These are phyloP conservation scores for Lamprologus callipterus DNA, from an alignment of 2,113 vertebrate species.

Conservation along the genomic window DNA sequence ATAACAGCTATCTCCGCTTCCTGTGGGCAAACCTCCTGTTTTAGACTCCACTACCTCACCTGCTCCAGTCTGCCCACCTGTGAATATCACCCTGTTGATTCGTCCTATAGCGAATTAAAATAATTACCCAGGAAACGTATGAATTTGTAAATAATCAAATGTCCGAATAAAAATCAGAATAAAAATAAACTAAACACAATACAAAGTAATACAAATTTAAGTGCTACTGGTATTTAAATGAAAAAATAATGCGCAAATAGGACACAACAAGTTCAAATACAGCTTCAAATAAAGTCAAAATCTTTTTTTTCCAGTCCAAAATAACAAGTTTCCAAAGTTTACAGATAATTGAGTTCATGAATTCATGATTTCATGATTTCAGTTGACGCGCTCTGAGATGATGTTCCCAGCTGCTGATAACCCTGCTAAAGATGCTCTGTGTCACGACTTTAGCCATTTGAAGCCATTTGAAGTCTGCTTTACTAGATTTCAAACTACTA, in stretches of 20 bases:
- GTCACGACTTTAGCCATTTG: background rate
- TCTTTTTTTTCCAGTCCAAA: background rate
- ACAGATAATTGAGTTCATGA: background rate
- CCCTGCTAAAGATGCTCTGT: background rate
- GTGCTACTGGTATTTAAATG: rapidly evolving
- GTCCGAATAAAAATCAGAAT: rapidly evolving
- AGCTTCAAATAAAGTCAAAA: background rate
- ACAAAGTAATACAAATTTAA: background rate
- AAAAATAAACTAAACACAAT: background rate
- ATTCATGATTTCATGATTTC: background rate
- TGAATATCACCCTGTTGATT: background rate
- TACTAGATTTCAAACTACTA: background rate
- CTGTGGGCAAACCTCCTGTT: background rate
- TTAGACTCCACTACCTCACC: background rate
- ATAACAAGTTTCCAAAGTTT: background rate
- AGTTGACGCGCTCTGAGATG: background rate
- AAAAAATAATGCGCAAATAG: background rate
- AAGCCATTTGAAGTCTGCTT: background rate
- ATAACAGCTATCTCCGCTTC: background rate
- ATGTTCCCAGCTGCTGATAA: background rate
- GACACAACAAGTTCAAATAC: background rate
- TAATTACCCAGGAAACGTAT: rapidly evolving
- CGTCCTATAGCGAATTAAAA: rapidly evolving
- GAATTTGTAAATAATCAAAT: background rate
- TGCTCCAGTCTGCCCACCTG: background rate